phyloP scores from a whole-genome alignment of 2,113 vertebrate species.

The Reinhardtius hippoglossoides region DNA sequence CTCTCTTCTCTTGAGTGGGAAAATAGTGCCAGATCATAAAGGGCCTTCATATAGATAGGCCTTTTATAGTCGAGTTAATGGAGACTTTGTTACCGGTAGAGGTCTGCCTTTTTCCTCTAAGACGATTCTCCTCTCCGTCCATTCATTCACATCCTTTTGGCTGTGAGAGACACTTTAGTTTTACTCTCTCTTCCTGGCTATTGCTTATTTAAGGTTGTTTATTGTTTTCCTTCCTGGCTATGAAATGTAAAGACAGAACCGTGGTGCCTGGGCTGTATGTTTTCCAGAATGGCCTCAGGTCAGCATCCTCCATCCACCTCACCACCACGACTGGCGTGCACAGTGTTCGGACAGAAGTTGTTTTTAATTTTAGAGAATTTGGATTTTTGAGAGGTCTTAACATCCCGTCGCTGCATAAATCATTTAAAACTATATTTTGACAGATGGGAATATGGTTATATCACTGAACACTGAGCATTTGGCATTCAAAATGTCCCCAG shows the following conservation, averaged over 20 bases:
- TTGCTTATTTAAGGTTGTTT: conserved; percentile 6
- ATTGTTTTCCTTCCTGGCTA: conserved; percentile 25
- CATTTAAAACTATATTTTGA: conserved; percentile 42
- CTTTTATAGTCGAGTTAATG: conserved; percentile 58
- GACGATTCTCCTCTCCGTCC: conserved; percentile 17
- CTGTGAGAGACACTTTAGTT: background rate
- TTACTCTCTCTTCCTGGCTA: conserved; percentile 7
- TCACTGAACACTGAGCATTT: conserved; percentile 19
- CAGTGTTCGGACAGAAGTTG: conserved; percentile 17
- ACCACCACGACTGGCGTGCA: background rate
- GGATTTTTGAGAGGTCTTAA: conserved; percentile 5
- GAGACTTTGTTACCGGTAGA: conserved; percentile 33
- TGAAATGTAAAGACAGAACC: conserved; percentile 13
- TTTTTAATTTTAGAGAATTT: conserved; percentile 3
- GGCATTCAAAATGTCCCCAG: conserved; percentile 19
- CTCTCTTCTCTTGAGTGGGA: conserved; percentile 46
- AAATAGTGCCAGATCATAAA: conserved; percentile 51
- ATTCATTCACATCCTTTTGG: conserved; percentile 27
- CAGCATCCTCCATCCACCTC: background rate
- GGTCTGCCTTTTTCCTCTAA: conserved; percentile 34
- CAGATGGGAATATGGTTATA: conserved; percentile 44
- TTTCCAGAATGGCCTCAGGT: conserved; percentile 13
- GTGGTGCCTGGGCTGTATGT: background rate
- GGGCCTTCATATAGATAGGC: conserved; percentile 17
- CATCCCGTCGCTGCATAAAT: conserved; percentile 42